Evolutionary conservation across 2,888 invertebrate species (phyloP).

Genomic region (Zonitis immaculata): DNA sequence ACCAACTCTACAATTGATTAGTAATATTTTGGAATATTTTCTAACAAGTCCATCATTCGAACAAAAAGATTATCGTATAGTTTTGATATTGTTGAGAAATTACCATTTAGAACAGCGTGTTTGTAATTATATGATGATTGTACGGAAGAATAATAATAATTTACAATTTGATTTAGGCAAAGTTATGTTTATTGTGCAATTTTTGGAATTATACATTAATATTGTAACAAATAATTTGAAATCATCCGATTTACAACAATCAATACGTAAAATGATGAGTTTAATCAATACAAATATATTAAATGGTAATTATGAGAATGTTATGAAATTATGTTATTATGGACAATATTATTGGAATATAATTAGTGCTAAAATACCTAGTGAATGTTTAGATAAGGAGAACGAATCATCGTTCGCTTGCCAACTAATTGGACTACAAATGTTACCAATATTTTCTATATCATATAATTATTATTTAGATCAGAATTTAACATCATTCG

Average conservation of each 20-base stretch:
- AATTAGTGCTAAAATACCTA: constrained; percentile 27
- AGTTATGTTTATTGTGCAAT: constrained; percentile 33
- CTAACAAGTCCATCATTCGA: constrained; percentile 44
- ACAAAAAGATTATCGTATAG: constrained; percentile 39
- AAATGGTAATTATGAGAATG: constrained; percentile 42
- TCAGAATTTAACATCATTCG: constrained; percentile 28
- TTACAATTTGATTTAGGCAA: constrained; percentile 51
- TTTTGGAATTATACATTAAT: constrained; percentile 27
- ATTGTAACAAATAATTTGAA: constrained; percentile 40
- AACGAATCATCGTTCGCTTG: constrained; percentile 48
- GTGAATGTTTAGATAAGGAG: constrained; percentile 16
- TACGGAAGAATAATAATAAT: constrained; percentile 50
- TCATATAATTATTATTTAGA: constrained; percentile 16
- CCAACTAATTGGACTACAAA: constrained; percentile 58
- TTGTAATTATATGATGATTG: constrained; percentile 45
- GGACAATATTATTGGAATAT: constrained; percentile 46
- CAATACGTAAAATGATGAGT: constrained; percentile 43
- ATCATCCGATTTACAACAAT: constrained; percentile 41
- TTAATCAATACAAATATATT: constrained; percentile 41
- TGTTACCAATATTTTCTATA: constrained; percentile 56
- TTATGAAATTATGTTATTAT: constrained; percentile 44
- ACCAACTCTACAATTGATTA: constrained; percentile 56
- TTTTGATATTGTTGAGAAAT: constrained; percentile 43
- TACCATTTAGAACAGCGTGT: constrained; percentile 46
- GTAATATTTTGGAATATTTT: constrained; percentile 50